Conservation (phyloP, 2,113 vertebrate species). For the Tragelaphus scriptus region DNA sequence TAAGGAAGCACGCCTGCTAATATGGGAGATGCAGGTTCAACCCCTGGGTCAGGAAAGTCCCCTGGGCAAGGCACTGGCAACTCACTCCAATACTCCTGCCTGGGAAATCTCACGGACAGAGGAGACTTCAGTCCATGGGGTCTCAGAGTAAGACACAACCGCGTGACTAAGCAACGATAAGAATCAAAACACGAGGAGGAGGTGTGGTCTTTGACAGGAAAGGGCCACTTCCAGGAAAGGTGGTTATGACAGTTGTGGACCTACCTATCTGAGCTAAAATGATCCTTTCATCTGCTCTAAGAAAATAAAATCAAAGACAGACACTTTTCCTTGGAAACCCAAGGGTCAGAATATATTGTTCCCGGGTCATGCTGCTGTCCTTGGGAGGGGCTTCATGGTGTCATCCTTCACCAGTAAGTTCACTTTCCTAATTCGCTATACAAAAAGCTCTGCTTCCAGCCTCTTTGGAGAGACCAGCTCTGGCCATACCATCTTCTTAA, state of each 20-base stretch:
- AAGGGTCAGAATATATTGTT: not conserved
- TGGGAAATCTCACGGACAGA: not conserved
- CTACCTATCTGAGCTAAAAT: not conserved
- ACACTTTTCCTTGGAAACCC: not conserved
- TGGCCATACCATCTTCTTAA: too few relatives aligned
- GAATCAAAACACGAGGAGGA: too few relatives aligned
- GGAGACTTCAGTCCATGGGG: not conserved
- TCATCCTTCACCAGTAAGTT: not conserved
- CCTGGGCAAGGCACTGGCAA: not conserved
- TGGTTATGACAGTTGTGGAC: not conserved
- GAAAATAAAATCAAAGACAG: not conserved
- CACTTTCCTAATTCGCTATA: not conserved
- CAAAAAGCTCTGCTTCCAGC: not conserved
- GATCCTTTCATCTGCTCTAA: not conserved
- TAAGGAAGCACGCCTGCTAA: not conserved
- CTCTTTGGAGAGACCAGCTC: not conserved
- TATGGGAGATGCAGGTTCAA: not conserved
- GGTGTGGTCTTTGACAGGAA: not conserved
- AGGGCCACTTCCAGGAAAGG: not conserved
- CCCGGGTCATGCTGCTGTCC: rapidly evolving
- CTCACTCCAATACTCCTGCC: not conserved
- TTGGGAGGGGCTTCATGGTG: not conserved
- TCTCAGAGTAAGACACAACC: not conserved
- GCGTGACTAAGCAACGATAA: not conserved
- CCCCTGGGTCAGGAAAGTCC: not conserved